A percentile compares a stretch with the other conserved stretches of the same genome.
Evolutionary conservation across 2,888 invertebrate genomes (phyloP).

Genomic region (Torymus tubicola): DNA sequence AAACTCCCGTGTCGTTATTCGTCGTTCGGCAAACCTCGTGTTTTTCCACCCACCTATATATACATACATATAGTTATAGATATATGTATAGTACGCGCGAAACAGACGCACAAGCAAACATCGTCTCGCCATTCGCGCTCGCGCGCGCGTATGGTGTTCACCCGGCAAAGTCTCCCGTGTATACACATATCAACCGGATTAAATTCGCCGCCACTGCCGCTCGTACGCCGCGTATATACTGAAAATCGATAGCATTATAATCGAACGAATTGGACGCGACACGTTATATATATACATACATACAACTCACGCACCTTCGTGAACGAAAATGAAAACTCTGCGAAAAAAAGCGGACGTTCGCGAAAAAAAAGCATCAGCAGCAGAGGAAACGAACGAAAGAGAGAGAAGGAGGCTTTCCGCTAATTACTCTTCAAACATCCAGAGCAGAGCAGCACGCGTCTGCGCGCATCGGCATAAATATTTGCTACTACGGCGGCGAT

Average conservation of each 20-base stretch:
- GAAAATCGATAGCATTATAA: slow-evolving; percentile 56
- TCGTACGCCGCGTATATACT: too few relatives aligned
- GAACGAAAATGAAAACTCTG: too few relatives aligned
- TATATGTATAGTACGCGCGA: too few relatives aligned
- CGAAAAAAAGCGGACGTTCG: too few relatives aligned
- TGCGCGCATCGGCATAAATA: slow-evolving; percentile 31
- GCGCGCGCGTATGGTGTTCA: too few relatives aligned
- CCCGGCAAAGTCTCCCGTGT: slow-evolving; percentile 17
- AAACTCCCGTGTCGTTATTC: too few relatives aligned
- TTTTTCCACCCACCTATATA: too few relatives aligned
- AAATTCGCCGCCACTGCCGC: slow-evolving; percentile 34
- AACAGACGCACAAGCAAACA: slow-evolving; percentile 19
- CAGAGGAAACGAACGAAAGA: background rate
- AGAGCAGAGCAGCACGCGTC: background rate
- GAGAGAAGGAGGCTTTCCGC: background rate
- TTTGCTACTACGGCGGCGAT: slow-evolving; percentile 10
- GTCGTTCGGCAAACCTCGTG: too few relatives aligned
- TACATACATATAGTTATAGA: too few relatives aligned
- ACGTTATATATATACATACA: background rate
- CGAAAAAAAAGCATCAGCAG: background rate
- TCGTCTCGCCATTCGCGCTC: background rate
- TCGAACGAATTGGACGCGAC: slow-evolving; percentile 50
- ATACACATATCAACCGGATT: slow-evolving; percentile 49
- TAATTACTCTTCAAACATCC: slow-evolving; percentile 50
- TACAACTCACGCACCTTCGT: too few relatives aligned